A percentile compares a stretch with the other conserved stretches of the same genome.
These are phyloP conservation scores for Ichneumon xanthorius DNA, from an alignment of 2,888 invertebrate genomes.

Conservation along the genomic window DNA sequence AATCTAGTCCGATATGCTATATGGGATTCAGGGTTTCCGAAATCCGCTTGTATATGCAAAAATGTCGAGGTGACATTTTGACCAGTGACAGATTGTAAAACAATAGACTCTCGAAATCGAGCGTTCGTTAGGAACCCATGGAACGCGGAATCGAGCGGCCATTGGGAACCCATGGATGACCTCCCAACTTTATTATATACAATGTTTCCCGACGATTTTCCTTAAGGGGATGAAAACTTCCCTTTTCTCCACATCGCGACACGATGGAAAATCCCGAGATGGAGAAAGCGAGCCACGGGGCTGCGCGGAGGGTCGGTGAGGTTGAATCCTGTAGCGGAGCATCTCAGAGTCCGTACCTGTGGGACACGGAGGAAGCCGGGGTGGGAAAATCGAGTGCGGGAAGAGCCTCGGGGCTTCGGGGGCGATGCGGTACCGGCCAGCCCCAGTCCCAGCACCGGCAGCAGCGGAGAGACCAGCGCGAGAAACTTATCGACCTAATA, in stretches of 20 bases:
- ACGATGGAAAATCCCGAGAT: conserved; percentile 15
- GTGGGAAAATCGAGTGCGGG: conserved; percentile 47
- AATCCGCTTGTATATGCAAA: too few relatives aligned
- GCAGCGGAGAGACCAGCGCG: conserved; percentile 34
- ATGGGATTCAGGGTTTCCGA: too few relatives aligned
- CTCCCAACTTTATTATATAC: too few relatives aligned
- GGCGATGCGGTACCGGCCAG: conserved; percentile 19
- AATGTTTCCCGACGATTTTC: background rate
- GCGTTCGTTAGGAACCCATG: too few relatives aligned
- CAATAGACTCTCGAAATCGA: too few relatives aligned
- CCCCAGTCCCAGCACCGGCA: background rate
- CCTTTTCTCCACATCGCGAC: background rate
- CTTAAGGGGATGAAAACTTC: background rate
- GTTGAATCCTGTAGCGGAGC: conserved; percentile 38
- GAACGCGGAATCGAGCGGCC: too few relatives aligned
- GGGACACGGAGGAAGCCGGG: conserved; percentile 32
- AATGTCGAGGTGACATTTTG: too few relatives aligned
- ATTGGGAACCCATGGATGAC: too few relatives aligned
- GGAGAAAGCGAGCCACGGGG: background rate
- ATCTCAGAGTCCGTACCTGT: conserved; percentile 48
- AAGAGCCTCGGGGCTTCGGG: conserved; percentile 59
- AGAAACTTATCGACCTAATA: conserved; percentile 70
- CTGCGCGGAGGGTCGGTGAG: background rate
- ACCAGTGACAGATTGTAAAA: too few relatives aligned
- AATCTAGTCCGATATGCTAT: too few relatives aligned